Percentiles rank a stretch among this genome's conserved stretches.
phyloP scores from a whole-genome alignment of 2,888 invertebrate genomes.

The Bimastos eiseni region DNA sequence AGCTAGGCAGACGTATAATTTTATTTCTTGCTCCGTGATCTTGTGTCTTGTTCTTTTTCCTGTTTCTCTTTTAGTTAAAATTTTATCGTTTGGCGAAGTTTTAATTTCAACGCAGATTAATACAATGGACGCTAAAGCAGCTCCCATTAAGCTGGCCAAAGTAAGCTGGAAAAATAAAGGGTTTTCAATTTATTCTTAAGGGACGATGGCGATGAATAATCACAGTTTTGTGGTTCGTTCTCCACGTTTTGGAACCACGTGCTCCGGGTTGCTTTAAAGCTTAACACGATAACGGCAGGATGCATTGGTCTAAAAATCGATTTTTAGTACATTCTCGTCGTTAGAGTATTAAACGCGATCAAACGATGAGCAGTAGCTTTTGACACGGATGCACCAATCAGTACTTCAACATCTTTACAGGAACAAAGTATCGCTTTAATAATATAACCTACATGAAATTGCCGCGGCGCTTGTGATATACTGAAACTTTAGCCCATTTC shows the following conservation, averaged over 20 bases:
- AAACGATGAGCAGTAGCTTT: too few relatives aligned
- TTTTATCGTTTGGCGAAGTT: not conserved
- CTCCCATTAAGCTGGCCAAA: constrained; percentile 36
- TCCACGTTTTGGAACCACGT: not conserved
- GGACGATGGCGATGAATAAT: not conserved
- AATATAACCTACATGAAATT: too few relatives aligned
- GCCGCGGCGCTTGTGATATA: too few relatives aligned
- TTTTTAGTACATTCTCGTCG: too few relatives aligned
- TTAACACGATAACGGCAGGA: too few relatives aligned
- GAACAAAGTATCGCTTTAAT: too few relatives aligned
- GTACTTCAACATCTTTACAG: too few relatives aligned
- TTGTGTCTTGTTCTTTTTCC: not conserved
- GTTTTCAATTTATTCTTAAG: not conserved
- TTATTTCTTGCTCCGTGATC: not conserved
- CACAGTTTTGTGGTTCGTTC: not conserved
- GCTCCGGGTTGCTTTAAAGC: not conserved
- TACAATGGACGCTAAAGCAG: constrained; percentile 36
- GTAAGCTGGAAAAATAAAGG: constrained; percentile 9
- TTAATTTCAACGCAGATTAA: not conserved
- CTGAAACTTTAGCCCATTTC: too few relatives aligned
- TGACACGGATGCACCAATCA: too few relatives aligned
- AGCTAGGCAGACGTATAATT: not conserved
- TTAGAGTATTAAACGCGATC: too few relatives aligned
- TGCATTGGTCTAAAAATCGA: too few relatives aligned
- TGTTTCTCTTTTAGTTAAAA: not conserved